phyloP scores from a whole-genome alignment of 2,888 invertebrate genomes.

The Noctua fimbriata region DNA sequence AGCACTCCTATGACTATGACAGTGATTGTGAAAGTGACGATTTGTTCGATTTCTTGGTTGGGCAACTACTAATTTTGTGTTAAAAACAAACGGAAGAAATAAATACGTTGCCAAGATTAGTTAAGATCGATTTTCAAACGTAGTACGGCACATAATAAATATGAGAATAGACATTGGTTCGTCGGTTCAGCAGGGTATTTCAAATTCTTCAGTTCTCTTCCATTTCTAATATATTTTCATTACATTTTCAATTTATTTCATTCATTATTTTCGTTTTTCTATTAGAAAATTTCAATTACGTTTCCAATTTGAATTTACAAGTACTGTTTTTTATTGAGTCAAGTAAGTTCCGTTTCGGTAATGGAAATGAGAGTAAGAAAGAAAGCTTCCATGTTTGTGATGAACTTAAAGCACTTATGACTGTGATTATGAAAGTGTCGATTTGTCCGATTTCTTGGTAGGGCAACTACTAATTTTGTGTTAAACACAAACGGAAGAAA shows the following conservation, averaged over 20 bases:
- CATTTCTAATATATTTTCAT: not conserved
- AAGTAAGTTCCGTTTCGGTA: not conserved
- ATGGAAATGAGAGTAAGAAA: not conserved
- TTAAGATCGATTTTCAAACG: not conserved
- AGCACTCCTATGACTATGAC: not conserved
- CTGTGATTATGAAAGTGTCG: not conserved
- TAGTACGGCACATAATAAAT: not conserved
- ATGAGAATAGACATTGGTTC: not conserved
- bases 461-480: not conserved
- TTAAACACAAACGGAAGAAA: not conserved
- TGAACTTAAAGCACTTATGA: not conserved
- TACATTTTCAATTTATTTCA: not conserved
- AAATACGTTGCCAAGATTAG: not conserved
- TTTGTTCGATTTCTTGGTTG: not conserved
- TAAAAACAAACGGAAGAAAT: not conserved
- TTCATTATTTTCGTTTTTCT: not conserved
- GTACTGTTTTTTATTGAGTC: not conserved
- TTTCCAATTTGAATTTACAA: not conserved
- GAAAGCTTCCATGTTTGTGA: not conserved
- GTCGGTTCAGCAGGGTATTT: not conserved
- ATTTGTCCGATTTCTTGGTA: not conserved
- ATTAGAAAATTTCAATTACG: not conserved
- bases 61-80: not conserved
- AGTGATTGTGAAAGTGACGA: not conserved
- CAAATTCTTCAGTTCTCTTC: too few species aligned